A percentile compares a stretch with the other conserved stretches of the same genome.
Evolutionary conservation across 2,113 vertebrate genomes (phyloP).

Genomic region (Otus sunia): DNA sequence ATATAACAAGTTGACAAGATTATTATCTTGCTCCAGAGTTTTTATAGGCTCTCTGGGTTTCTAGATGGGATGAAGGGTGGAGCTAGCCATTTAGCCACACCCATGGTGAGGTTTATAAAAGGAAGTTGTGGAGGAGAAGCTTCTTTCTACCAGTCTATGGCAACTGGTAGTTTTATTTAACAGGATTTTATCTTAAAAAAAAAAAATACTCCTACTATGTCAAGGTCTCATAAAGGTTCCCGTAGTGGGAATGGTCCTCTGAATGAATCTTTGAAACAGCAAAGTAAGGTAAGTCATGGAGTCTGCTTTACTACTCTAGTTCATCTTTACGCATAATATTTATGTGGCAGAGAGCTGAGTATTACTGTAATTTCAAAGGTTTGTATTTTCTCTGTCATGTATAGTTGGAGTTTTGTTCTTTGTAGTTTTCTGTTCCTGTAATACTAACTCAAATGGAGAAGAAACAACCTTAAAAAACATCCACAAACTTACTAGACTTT

Average conservation of each 20-base stretch:
- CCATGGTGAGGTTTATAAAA: slow-evolving; percentile 35
- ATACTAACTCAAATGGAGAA: background rate
- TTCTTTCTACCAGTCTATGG: background rate
- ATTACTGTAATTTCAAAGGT: background rate
- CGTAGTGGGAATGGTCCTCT: background rate
- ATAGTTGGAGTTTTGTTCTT: background rate
- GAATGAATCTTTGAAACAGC: background rate
- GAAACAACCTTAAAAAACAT: background rate
- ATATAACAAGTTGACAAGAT: background rate
- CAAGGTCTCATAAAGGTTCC: background rate
- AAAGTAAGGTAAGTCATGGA: slow-evolving; percentile 43
- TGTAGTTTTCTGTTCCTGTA: background rate
- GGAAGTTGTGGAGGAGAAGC: background rate
- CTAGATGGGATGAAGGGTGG: slow-evolving; percentile 35
- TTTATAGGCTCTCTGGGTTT: background rate
- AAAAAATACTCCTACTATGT: background rate
- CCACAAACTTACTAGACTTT: background rate
- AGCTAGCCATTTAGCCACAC: slow-evolving; percentile 36
- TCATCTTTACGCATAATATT: background rate
- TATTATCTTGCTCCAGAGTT: background rate
- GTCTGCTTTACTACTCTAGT: background rate
- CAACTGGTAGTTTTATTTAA: background rate
- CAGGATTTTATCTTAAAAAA: background rate
- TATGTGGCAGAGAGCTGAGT: background rate
- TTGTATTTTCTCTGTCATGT: background rate